These are phyloP conservation scores for Agelaius tricolor DNA, from an alignment of 2,113 vertebrate genomes.

Conservation along the genomic window DNA sequence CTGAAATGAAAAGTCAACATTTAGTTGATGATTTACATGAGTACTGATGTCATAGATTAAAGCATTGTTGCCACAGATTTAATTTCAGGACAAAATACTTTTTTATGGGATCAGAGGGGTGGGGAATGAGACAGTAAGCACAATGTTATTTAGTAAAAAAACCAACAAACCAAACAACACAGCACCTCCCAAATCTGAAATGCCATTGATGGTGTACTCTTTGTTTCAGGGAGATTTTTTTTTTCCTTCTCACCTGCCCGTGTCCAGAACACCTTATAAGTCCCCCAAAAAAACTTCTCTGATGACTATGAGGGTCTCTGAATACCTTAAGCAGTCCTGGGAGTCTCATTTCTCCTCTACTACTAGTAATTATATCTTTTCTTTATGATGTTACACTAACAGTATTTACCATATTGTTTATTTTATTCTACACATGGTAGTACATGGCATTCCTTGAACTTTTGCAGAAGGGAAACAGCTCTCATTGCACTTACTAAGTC, in stretches of 20 bases:
- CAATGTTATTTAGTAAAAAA: not conserved
- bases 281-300: not conserved
- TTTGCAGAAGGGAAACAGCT: not conserved
- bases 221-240: not conserved
- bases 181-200: not conserved
- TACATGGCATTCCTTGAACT: not conserved
- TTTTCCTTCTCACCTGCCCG: not conserved
- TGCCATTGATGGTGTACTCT: not conserved
- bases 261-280: not conserved
- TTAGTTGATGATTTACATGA: not conserved
- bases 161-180: not conserved
- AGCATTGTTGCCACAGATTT: not conserved
- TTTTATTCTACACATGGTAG: not conserved
- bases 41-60: not conserved
- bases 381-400: not conserved
- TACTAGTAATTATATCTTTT: not conserved
- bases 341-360: not conserved
- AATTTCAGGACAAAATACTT: not conserved
- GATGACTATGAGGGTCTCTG: not conserved
- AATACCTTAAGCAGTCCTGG: not conserved
- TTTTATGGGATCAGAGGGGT: not conserved
- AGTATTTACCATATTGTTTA: not conserved
- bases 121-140: not conserved
- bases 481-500: not conserved
- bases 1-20: slow-evolving; percentile 65